phyloP scores from a whole-genome alignment of 1,140 invertebrate genomes.

The Heliothis subflexa region DNA sequence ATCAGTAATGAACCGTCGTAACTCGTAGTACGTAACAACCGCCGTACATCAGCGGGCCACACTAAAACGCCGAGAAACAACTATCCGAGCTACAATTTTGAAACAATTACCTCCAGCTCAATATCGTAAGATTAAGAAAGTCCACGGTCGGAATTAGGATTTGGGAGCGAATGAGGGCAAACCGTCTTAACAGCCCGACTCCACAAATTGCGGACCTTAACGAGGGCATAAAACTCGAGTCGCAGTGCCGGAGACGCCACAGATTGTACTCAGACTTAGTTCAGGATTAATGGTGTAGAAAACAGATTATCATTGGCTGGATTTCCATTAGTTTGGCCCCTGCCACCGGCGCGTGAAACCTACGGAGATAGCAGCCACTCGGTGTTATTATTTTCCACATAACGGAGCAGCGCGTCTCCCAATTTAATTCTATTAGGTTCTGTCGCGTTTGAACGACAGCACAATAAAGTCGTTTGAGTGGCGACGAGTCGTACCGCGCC shows the following conservation, averaged over 20 bases:
- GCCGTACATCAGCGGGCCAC: slow-evolving; percentile 24
- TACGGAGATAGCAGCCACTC: slow-evolving; percentile 75
- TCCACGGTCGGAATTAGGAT: slow-evolving; percentile 82
- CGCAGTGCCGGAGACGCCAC: slow-evolving; percentile 79
- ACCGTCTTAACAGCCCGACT: slow-evolving; percentile 80
- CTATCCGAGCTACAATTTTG: slow-evolving; percentile 74
- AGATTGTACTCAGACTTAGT: slow-evolving; percentile 84
- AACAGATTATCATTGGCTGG: slow-evolving; percentile 86
- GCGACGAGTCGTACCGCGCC: slow-evolving; percentile 44
- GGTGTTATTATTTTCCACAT: slow-evolving; percentile 85
- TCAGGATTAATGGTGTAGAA: slow-evolving; percentile 85
- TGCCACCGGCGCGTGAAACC: slow-evolving; percentile 83
- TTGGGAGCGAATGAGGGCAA: slow-evolving; percentile 72
- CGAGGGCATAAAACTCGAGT: slow-evolving; percentile 84
- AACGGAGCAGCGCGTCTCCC: slow-evolving; percentile 78
- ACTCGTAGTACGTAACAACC: slow-evolving; percentile 16
- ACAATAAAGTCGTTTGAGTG: slow-evolving; percentile 79
- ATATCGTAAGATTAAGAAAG: slow-evolving; percentile 85
- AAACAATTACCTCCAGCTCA: slow-evolving; percentile 84
- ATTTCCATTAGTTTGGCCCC: slow-evolving; percentile 83
- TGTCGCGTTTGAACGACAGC: slow-evolving; percentile 81
- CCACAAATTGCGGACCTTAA: slow-evolving; percentile 86
- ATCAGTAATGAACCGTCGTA: slow-evolving; percentile 25
- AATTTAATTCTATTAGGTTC: slow-evolving; percentile 85
- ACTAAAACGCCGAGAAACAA: slow-evolving; percentile 47